Evolutionary conservation across 2,797 vertebrate genomes (phyloP), one percentile per base, ranked within the genome.

Genomic region (Furcifer pardalis): DNA sequence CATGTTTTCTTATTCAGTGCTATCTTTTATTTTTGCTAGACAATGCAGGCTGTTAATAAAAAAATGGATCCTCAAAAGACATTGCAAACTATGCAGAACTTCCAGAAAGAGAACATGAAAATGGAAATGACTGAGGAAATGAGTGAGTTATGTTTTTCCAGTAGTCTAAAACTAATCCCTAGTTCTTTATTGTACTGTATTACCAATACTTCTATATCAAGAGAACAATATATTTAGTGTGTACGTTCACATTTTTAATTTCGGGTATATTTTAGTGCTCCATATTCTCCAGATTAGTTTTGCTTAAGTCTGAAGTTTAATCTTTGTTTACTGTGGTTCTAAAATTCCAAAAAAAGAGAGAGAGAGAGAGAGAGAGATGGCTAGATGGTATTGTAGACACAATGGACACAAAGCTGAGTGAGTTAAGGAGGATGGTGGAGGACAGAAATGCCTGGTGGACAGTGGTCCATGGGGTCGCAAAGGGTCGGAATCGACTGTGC

Each of bases 51-150:
- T 37, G 98, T 99, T 83, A 99, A 99, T 93, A 99, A 99, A 95
- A 99, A 97, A 94, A 98, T 99, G 99, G 98, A 99, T 91, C 99
- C 99, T 78, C 97, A 99, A 85, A 99, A 99, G 94, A 99, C 99
- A 1, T 90, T 99, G 85, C 97, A 99, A 94, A 98, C 98, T 9
- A 99, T 99, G 99, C 98, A 99, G 94, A 97, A 99, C 94, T 99
- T 99, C 96, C 98, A 99, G 95, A 99, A 99, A 91, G 98, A 99
- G 93, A 99, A 99, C 93, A 97, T 98, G 97, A 99, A 99, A 94
- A 99, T 99, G 98, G 98, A 96, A 90, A 98, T 99, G 98, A 99
- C 98, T 0, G 99, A 99, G 93, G 98, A 99, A 88, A 98, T 99
- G 98, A 98, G 98, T 99, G 96, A 97, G 97, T 96, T 89, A 49